phyloP scores from a whole-genome alignment of 2,797 vertebrate species.

The Dryobates pubescens region DNA sequence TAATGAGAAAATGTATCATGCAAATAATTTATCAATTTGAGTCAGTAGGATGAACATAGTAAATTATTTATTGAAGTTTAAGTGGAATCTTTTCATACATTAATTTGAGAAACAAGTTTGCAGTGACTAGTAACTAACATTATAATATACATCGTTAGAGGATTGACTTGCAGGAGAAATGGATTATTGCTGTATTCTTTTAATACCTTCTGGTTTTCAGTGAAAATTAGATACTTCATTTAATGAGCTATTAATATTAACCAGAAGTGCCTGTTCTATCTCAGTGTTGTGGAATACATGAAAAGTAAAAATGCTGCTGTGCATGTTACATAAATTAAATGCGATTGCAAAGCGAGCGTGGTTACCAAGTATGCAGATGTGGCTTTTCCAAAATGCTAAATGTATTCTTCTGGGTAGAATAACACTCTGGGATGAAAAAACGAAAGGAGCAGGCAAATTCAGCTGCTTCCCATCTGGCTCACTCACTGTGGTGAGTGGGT shows the following conservation, averaged over 20 bases:
- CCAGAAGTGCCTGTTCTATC: slow-evolving; percentile 45
- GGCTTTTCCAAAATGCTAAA: neutral
- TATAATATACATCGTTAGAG: slow-evolving; percentile 56
- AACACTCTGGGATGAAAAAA: neutral
- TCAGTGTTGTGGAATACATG: slow-evolving; percentile 33
- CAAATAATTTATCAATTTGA: slow-evolving; percentile 72
- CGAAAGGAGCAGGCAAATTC: neutral
- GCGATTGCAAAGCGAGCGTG: neutral
- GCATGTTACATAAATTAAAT: slow-evolving; percentile 16
- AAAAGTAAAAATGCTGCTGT: slow-evolving; percentile 15
- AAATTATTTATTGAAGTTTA: slow-evolving; percentile 77
- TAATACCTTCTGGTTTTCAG: slow-evolving; percentile 21
- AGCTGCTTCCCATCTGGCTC: neutral
- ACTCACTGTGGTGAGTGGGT: neutral
- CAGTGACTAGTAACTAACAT: slow-evolving; percentile 59
- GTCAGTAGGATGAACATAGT: slow-evolving; percentile 53
- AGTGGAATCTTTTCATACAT: slow-evolving; percentile 72
- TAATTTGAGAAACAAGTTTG: slow-evolving; percentile 76
- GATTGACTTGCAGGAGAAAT: slow-evolving; percentile 68
- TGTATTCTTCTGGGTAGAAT: neutral
- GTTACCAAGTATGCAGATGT: neutral
- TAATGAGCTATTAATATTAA: slow-evolving; percentile 81
- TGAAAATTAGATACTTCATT: slow-evolving; percentile 69
- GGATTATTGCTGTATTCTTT: slow-evolving; percentile 43
- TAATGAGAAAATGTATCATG: slow-evolving; percentile 62